Base-by-base conservation (phyloP, 2,797 vertebrate species). In the Miichthys miiuy region DNA sequence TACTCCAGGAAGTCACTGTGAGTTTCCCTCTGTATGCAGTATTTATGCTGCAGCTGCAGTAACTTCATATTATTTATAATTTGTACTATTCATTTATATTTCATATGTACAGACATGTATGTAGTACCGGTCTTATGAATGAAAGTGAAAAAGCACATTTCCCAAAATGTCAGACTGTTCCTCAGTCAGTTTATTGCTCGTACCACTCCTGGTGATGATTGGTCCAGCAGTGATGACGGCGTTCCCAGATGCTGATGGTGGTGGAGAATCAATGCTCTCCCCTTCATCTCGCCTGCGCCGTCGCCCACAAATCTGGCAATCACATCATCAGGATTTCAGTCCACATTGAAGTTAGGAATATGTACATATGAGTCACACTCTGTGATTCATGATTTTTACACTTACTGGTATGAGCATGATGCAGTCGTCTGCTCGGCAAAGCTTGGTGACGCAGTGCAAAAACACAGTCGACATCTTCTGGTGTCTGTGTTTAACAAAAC, bases 381-480 rank as follows among this genome's bases (percentile, higher is more conserved):
- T 14, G 60, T 48, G 34, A 41, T 20, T 62, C 8, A 0, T 18
- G 34, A 44, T 60, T 73, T 30, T 44, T 74, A 70, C 92, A 56
- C 96, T 88, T 94, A 99, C 98, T 68, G 98, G 98, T 91, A 97
- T 96, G 50, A 99, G 94, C 85, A 97, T 92, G 58, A 95, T 96
- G 67, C 98, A 99, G 92, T 99, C 98, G 21, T 99, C 97, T 2
- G 95, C 94, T 85, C 96, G 94, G 90, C 98, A 99, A 63, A 99
- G 94, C 90, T 99, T 99, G 67, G 97, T 99, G 80, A 99, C 96
- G 0, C 98, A 99, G 91, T 99, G 98, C 84, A 99, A 91, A 88
- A 99, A 99, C 68, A 99, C 97, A 0, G 97, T 99, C 2, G 98
- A 99, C 97, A 98, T 99, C 94, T 97, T 99, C 94, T 99, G 98